Evolutionary conservation across 92 coral and sea anemone species (phyloP).

Genomic region (Palythoa heliodiscus): DNA sequence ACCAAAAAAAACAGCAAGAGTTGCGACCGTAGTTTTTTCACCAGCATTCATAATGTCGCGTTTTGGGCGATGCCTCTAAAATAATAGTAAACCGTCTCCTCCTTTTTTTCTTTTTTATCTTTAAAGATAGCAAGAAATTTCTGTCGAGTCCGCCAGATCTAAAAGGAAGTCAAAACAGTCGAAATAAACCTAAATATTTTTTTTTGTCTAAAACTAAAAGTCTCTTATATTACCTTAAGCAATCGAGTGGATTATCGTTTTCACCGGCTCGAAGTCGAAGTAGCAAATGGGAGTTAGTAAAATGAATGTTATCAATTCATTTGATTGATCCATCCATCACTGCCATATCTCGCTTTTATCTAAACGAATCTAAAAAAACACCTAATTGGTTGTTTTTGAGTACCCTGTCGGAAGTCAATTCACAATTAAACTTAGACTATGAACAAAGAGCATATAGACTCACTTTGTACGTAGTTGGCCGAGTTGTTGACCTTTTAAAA

Average conservation of each 20-base stretch:
- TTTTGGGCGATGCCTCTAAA: background rate
- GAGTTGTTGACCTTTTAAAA: background rate
- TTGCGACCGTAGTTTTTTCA: conserved; percentile 69
- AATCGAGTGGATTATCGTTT: background rate
- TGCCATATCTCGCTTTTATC: background rate
- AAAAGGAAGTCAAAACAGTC: background rate
- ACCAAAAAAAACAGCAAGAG: conserved; percentile 67
- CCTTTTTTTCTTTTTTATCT: background rate
- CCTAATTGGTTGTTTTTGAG: conserved; percentile 19
- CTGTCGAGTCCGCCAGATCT: background rate
- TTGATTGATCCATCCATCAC: conserved; percentile 13
- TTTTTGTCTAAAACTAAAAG: background rate
- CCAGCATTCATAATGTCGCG: conserved; percentile 54
- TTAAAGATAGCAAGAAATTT: background rate
- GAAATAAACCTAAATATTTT: background rate
- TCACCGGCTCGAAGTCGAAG: background rate
- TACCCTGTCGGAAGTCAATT: conserved; percentile 4
- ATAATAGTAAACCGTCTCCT: background rate
- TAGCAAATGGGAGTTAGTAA: background rate
- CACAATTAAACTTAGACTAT: background rate
- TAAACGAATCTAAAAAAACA: background rate
- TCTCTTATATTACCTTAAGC: background rate
- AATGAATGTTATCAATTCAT: conserved; percentile 16
- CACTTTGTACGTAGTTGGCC: background rate
- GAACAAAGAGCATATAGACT: background rate